phyloP scores from a whole-genome alignment of 2,888 invertebrate species.

The Chydorus sphaericus region DNA sequence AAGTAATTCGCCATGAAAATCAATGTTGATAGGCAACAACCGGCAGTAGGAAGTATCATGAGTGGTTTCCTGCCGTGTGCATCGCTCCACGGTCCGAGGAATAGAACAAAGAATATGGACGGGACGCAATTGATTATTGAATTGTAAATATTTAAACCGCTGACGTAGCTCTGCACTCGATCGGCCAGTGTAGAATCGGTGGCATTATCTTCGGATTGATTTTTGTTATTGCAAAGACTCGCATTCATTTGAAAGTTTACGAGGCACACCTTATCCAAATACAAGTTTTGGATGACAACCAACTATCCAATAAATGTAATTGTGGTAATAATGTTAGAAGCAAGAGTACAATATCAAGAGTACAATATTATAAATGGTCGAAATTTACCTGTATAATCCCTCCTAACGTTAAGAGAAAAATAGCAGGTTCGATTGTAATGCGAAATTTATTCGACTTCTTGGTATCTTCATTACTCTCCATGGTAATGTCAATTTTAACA shows the following conservation, averaged over 20 bases:
- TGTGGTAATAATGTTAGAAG: no score
- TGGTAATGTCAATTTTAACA: no score
- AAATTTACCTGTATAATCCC: constrained; percentile 2
- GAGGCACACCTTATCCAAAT: constrained; percentile 5
- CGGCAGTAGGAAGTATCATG: constrained; percentile 7
- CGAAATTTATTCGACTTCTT: not conserved
- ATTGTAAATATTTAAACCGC: constrained; percentile 3
- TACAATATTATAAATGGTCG: no score
- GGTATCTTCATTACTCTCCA: no score
- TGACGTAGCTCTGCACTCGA: constrained; percentile 10
- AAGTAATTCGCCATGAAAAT: not conserved
- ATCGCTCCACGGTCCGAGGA: constrained; percentile 12
- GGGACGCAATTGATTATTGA: constrained; percentile 11
- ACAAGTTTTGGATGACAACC: constrained; percentile 8
- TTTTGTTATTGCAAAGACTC: not conserved
- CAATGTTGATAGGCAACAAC: not conserved
- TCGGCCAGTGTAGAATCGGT: not conserved
- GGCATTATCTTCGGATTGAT: not conserved
- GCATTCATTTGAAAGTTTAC: constrained; percentile 9
- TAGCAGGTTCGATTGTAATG: not conserved
- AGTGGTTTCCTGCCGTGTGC: constrained; percentile 7
- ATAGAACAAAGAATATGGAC: constrained; percentile 11
- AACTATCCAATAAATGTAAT: no score
- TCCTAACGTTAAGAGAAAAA: not conserved
- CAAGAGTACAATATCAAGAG: no score